Evolutionary conservation across 2,888 invertebrate genomes (phyloP).

Genomic region (Emmelina monodactyla): DNA sequence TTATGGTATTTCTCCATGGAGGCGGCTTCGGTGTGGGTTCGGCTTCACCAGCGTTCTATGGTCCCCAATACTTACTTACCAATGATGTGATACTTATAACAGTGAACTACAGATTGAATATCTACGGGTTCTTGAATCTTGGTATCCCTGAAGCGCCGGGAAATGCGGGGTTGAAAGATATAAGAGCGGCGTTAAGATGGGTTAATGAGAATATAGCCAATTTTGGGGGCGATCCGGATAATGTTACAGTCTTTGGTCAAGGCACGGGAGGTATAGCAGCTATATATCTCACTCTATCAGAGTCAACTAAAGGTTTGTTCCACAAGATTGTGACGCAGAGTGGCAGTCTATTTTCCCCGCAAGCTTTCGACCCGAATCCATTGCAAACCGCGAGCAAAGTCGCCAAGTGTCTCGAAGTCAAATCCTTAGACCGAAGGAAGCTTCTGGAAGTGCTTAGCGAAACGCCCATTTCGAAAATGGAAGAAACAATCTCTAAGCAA

Average conservation of each 20-base stretch:
- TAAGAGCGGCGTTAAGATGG: constrained; percentile 53
- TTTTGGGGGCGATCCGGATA: constrained; percentile 46
- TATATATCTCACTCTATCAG: constrained; percentile 42
- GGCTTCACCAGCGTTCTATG: constrained; percentile 43
- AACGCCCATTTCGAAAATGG: constrained; percentile 29
- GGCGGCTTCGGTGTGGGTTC: constrained; percentile 56
- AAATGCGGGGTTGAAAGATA: constrained; percentile 56
- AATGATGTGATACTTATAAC: constrained; percentile 52
- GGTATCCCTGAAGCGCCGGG: constrained; percentile 47
- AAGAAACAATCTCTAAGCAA: constrained; percentile 49
- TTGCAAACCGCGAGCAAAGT: constrained; percentile 42
- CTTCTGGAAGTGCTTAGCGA: constrained; percentile 33
- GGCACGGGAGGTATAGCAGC: constrained; percentile 52
- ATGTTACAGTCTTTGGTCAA: constrained; percentile 54
- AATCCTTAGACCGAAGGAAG: constrained; percentile 31
- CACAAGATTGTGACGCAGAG: constrained; percentile 48
- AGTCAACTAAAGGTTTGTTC: constrained; percentile 46
- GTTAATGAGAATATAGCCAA: constrained; percentile 38
- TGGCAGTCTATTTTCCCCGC: constrained; percentile 40
- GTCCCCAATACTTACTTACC: constrained; percentile 50
- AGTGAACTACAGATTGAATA: constrained; percentile 56
- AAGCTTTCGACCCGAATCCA: constrained; percentile 38
- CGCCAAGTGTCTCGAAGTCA: constrained; percentile 40
- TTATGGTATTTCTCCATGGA: constrained; percentile 58
- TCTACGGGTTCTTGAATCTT: constrained; percentile 52